Base-by-base conservation (phyloP, 1,140 invertebrate genomes). In the Euwallacea similis region DNA sequence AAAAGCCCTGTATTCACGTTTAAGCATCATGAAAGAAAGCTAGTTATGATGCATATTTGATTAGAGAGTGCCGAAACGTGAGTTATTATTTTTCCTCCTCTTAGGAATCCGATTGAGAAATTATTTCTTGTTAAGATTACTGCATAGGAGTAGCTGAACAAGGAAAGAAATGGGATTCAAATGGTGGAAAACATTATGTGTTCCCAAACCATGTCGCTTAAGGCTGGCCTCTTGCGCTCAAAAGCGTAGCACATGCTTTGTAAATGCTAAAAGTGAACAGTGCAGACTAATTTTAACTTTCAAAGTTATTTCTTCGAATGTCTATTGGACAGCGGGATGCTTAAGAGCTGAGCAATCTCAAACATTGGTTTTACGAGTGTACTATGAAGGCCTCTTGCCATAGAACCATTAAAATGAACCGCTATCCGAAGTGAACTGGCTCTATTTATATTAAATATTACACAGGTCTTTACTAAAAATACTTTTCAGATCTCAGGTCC, bases 21-120 rank as follows among this genome's bases (percentile, higher is more conserved):
- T 44, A 63, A 13, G 21, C 47, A 46, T 46, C 41, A 44, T 43
- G 16, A 46, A 63, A 63, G 60, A 63, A 63, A 63, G 60, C 60
- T 44, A 63, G 47, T 63, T 63, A 63, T 63, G 60, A 63, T 63
- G 60, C 47, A 50, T 63, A 63, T 63, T 63, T 63, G 60, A 63
- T 63, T 63, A 63, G n/a, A 63, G 16, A 63, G 42, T 63, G 60
- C 47, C 60, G 47, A 63, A 63, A 43, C 60, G 60, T 63, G 60
- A 63, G 60, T 11, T 42, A 53, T 65, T 53, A 65, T 65, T 65
- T 33, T 54, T 33, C 4, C 21, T 33, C 21, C 21, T 2, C 4
- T 33, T 33, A 4, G 21, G 21, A 33, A 33, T 33, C 21, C 21
- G 4, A 33, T 33, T 33, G 21, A 33, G 21, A 33, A 1, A 33